Percentiles rank a stretch among this genome's conserved stretches.
These are phyloP conservation scores for Ochropacha duplaris DNA, from an alignment of 2,888 invertebrate genomes.

Conservation along the genomic window DNA sequence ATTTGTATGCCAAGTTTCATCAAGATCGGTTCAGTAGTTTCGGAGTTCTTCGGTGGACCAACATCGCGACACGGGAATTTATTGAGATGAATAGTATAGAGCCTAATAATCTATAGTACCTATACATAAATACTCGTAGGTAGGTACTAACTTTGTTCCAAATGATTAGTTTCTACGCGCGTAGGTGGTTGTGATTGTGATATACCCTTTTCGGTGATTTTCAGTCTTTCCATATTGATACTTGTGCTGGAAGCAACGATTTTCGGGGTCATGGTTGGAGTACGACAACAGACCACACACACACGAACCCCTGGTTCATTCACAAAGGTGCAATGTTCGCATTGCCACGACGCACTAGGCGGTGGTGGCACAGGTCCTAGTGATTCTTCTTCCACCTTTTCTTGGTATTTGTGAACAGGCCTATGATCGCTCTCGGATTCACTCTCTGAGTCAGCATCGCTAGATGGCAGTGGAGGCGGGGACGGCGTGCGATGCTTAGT, in stretches of 20 bases:
- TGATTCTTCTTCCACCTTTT: constrained; percentile 48
- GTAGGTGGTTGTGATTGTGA: constrained; percentile 19
- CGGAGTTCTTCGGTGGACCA: no score
- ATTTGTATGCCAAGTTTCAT: no score
- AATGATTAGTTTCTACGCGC: constrained; percentile 43
- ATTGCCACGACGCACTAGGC: constrained; percentile 88
- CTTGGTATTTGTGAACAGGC: constrained; percentile 14
- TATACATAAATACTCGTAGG: no score
- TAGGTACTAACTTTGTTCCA: constrained; percentile 83
- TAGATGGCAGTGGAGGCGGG: constrained; percentile 69
- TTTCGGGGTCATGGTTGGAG: constrained; percentile 79
- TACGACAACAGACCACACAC: constrained; percentile 94
- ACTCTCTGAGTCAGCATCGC: constrained; percentile 86
- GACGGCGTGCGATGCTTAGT: constrained; percentile 67
- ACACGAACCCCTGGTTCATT: constrained; percentile 91
- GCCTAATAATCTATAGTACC: no score
- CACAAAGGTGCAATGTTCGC: constrained; percentile 95
- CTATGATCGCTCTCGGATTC: constrained; percentile 56
- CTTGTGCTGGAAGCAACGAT: constrained; percentile 30
- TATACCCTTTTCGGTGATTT: constrained; percentile 25
- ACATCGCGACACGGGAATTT: no score
- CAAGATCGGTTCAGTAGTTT: no score
- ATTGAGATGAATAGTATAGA: no score
- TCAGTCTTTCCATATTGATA: constrained; percentile 33
- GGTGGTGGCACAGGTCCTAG: constrained; percentile 75